A percentile compares a stretch with the other conserved stretches of the same genome.
phyloP scores from a whole-genome alignment of 2,113 vertebrate species.

The Ciconia maguari region DNA sequence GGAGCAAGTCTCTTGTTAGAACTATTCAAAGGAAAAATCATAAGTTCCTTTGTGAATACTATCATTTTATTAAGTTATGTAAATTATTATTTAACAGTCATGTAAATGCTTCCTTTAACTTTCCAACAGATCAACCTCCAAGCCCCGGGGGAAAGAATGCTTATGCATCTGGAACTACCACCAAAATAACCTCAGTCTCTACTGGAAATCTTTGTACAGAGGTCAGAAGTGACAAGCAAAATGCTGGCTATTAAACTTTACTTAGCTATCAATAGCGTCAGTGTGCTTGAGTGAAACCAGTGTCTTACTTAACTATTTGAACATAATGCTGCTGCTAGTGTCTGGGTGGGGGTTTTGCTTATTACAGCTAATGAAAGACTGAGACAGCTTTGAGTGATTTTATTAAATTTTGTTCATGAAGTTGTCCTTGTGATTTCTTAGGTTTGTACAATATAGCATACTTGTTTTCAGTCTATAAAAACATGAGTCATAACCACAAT shows the following conservation, averaged over 20 bases:
- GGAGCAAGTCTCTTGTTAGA: background rate
- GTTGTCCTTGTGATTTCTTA: background rate
- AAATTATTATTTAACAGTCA: background rate
- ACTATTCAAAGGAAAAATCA: background rate
- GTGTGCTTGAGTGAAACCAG: background rate
- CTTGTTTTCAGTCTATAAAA: background rate
- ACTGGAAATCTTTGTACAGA: constrained; percentile 97
- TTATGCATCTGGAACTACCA: constrained; percentile 85
- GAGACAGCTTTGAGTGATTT: background rate
- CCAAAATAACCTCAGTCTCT: constrained; percentile 97
- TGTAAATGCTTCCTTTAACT: constrained; percentile 10
- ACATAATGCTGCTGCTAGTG: background rate
- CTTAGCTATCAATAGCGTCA: background rate
- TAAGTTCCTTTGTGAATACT: background rate
- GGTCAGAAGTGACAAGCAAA: constrained; percentile 77
- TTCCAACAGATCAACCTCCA: constrained; percentile 88
- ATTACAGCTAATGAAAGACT: background rate
- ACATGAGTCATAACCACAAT: background rate
- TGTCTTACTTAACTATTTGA: background rate
- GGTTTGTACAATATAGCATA: background rate
- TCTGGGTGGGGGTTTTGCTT: background rate
- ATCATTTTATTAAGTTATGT: background rate
- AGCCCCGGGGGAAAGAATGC: constrained; percentile 87
- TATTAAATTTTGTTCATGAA: background rate
- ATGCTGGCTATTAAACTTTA: background rate